Base-by-base conservation (phyloP, 2,797 vertebrate species). In the Poeciliopsis infans region DNA sequence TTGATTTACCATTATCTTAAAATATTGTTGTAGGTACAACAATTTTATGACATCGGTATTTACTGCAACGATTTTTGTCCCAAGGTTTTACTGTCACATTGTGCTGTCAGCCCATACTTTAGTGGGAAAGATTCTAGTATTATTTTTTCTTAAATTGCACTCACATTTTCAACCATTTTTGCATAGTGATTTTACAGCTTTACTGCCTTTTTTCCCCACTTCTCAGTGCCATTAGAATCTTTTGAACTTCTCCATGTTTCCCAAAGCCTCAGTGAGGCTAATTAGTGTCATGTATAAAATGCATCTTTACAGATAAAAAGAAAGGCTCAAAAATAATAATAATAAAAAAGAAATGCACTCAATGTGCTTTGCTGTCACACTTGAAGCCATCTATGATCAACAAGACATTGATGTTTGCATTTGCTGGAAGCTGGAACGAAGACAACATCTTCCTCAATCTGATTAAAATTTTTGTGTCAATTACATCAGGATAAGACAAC, bases 401-500 rank as follows among this genome's bases (percentile, higher is more conserved):
- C 51, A 76, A 41, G 25, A 2, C 66, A 70, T 73, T 57, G 74
- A 33, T 78, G 68, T 45, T 69, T 79, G 10, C 72, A 59, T 80
- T 64, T 73, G 71, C 41, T 55, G 25, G 78, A 53, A 39, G 69
- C 66, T 76, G 45, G 25, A 18, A 82, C 53, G 69, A 77, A 81
- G 71, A 86, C 80, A 25, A 85, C 28, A 66, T 83, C 61, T 18
- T 75, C 18, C 72, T 4, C 45, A 47, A 80, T 68, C 76, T 47
- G 10, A 80, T 64, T 81, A 74, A 20, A 76, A 8, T 71, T 75
- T 73, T 49, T 57, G 45, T 73, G 28, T 74, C 81, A 76, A 75
- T 78, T 15, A 64, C 74, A 78, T 76, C 39, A 72, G 53, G 64
- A 68, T 82, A 76, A 83, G 75, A 28, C 49, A 74, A 55, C 74